Percentiles rank a stretch among this genome's conserved stretches.
These are phyloP conservation scores for Umimayanthus kanabou DNA, from an alignment of 92 coral and sea anemone species.

Conservation along the genomic window DNA sequence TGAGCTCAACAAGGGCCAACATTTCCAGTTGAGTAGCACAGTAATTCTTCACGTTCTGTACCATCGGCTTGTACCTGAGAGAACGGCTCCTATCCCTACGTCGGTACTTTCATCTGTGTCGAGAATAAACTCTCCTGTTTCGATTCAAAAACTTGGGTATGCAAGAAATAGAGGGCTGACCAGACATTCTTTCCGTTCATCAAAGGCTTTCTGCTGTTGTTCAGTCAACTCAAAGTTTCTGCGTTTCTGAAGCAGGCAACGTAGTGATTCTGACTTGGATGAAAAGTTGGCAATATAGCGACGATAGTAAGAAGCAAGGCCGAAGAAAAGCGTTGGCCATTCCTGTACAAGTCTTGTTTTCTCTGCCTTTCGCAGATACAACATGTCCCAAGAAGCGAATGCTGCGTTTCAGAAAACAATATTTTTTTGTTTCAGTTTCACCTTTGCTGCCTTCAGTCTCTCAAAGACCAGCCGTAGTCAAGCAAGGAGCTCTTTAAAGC, in stretches of 20 bases:
- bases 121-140: too few species aligned
- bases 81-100: background rate
- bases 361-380: too few species aligned
- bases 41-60: constrained; percentile 43
- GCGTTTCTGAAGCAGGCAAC: constrained; percentile 40
- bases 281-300: constrained; percentile 31
- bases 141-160: constrained; percentile 36
- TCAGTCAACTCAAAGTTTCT: background rate
- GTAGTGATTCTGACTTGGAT: background rate
- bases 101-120: too few species aligned
- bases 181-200: too few species aligned
- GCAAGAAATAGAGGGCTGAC: constrained; percentile 31
- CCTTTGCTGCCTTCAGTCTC: constrained; percentile 13
- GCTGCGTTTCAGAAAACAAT: constrained; percentile 35
- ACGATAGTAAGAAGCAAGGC: constrained; percentile 32
- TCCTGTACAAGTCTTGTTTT: constrained; percentile 27
- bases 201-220: background rate
- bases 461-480: constrained; percentile 38
- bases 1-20: constrained; percentile 39
- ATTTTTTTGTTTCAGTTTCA: constrained; percentile 24
- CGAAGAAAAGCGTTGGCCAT: constrained; percentile 40
- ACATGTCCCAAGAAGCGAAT: constrained; percentile 44
- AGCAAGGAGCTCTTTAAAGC: constrained; percentile 54
- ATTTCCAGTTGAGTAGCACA: constrained; percentile 31
- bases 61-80: constrained; percentile 46